Evolutionary conservation across 1,140 invertebrate species (phyloP).

Genomic region (Musca vetustissima): DNA sequence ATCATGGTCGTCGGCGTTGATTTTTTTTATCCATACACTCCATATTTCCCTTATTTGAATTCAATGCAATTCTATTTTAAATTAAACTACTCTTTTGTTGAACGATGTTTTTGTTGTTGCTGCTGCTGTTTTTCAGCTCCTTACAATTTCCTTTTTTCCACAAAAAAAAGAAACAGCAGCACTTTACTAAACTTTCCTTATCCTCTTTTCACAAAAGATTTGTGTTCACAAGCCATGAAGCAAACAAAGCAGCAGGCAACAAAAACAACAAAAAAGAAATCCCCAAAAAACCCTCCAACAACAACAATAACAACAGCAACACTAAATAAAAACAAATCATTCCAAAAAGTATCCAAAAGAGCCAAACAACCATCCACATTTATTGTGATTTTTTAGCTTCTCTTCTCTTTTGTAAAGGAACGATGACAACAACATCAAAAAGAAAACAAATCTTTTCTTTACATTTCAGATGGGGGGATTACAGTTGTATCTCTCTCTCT

Average conservation of each 20-base stretch:
- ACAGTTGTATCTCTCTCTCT: conserved; percentile 3
- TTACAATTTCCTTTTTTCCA: background rate
- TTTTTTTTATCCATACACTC: background rate
- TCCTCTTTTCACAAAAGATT: conserved; percentile 3
- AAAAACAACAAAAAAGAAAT: too few species aligned
- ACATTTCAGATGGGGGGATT: conserved; percentile 9
- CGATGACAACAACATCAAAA: too few species aligned
- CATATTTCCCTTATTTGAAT: conserved; percentile 4
- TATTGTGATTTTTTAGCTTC: conserved; percentile 20
- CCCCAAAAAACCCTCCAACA: too few species aligned
- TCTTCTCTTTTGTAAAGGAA: background rate
- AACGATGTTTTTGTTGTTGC: too few species aligned
- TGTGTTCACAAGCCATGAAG: too few species aligned
- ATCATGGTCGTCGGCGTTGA: too few species aligned
- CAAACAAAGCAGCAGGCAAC: too few species aligned
- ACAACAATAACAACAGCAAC: too few species aligned
- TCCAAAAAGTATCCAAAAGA: background rate
- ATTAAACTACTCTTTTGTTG: conserved; percentile 16
- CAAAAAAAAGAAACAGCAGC: too few species aligned
- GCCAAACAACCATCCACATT: background rate
- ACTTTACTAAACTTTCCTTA: background rate
- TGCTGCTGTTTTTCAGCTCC: background rate
- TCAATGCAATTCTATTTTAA: conserved; percentile 24
- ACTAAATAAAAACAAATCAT: too few species aligned
- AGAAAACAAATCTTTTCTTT: background rate